phyloP scores from a whole-genome alignment of 2,113 vertebrate genomes.

The Engystomops pustulosus region DNA sequence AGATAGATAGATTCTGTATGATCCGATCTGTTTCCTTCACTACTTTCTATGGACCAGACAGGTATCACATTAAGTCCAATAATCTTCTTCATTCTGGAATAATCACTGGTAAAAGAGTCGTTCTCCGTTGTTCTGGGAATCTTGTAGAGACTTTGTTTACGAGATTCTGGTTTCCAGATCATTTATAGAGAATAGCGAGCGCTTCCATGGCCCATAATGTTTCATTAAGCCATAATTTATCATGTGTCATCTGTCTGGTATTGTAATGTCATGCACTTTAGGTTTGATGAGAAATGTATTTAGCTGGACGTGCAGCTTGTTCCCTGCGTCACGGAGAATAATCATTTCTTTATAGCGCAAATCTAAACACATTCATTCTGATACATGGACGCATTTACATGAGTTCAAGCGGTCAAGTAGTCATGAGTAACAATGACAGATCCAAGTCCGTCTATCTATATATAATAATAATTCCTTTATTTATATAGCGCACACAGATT shows the following conservation, averaged over 20 bases:
- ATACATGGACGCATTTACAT: not conserved
- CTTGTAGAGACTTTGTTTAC: not conserved
- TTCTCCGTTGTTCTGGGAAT: not conserved
- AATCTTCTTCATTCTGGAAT: not conserved
- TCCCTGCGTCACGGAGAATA: not conserved
- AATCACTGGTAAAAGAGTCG: not conserved
- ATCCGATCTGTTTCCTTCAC: not conserved
- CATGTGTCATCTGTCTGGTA: not conserved
- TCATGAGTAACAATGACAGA: not conserved
- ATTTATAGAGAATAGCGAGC: not conserved
- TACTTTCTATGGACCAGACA: no score
- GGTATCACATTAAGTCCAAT: not conserved
- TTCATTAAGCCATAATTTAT: not conserved
- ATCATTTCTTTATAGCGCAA: not conserved
- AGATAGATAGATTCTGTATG: not conserved
- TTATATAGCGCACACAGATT: no score
- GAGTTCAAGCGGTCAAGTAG: not conserved
- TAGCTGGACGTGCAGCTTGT: not conserved
- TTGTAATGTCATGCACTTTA: slow-evolving; percentile 1
- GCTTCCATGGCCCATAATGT: not conserved
- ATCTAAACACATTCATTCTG: not conserved
- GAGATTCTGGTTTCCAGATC: not conserved
- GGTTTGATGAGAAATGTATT: not conserved
- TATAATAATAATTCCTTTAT: no score
- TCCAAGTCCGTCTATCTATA: no score